Evolutionary conservation across 2,113 vertebrate genomes (phyloP).

Genomic region (Craseonycteris thonglongyai): DNA sequence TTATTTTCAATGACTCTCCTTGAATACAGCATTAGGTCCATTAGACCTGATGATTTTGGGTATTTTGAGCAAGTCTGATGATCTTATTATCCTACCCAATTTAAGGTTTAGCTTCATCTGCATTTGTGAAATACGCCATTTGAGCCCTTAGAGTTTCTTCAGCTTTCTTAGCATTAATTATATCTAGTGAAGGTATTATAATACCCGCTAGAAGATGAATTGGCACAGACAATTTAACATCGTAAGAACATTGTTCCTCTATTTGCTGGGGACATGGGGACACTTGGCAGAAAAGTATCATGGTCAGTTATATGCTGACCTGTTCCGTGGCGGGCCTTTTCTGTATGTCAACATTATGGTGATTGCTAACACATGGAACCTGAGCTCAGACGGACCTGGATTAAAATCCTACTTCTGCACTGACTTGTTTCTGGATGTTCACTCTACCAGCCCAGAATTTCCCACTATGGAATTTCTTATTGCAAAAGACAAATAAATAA

Average conservation of each 20-base stretch:
- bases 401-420: not conserved
- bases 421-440: not conserved
- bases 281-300: not conserved
- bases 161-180: not conserved
- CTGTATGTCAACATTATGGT: rapidly evolving
- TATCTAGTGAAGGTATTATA: not conserved
- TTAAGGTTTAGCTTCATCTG: not conserved
- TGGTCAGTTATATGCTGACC: not conserved
- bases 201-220: not conserved
- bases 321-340: not conserved
- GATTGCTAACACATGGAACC: not conserved
- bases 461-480: not conserved
- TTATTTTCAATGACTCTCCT: not conserved
- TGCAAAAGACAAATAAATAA: not conserved
- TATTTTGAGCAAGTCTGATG: not conserved
- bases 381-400: not conserved
- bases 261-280: not conserved
- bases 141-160: not conserved
- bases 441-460: not conserved
- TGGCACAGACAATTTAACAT: not conserved
- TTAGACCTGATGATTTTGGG: not conserved
- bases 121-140: not conserved
- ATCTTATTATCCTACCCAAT: not conserved
- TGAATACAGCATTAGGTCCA: constrained; percentile 4
- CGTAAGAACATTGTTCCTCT: not conserved